These are phyloP conservation scores for Limnothrissa miodon DNA, from an alignment of 2,113 vertebrate species.

Conservation along the genomic window DNA sequence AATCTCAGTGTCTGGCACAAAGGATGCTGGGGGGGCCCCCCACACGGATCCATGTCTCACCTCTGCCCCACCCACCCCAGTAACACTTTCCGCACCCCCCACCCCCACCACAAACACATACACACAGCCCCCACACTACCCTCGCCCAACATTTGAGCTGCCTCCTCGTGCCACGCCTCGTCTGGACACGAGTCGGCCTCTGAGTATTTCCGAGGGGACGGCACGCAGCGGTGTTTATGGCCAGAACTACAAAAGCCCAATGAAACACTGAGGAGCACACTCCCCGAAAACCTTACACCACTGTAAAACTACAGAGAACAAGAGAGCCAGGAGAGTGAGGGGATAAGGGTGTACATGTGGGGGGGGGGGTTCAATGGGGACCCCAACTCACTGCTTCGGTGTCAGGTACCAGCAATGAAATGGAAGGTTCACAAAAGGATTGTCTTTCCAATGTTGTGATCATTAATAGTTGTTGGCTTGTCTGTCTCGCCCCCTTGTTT, in stretches of 20 bases:
- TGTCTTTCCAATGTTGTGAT: conserved; percentile 48
- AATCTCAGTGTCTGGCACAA: conserved; percentile 63
- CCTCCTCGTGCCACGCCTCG: neutral
- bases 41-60: neutral
- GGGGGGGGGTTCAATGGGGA: neutral
- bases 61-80: neutral
- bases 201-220: conserved; percentile 11
- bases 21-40: conserved; percentile 35
- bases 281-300: conserved; percentile 22
- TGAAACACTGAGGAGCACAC: conserved; percentile 35
- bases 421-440: conserved; percentile 28
- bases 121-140: neutral
- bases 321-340: conserved; percentile 31
- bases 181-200: neutral
- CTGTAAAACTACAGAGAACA: conserved; percentile 40
- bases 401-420: conserved; percentile 56
- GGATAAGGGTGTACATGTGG: neutral
- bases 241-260: conserved; percentile 37
- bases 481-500: conserved; percentile 58
- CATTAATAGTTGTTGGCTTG: conserved; percentile 63
- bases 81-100: neutral
- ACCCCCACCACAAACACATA: neutral
- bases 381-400: conserved; percentile 11
- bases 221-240: conserved; percentile 43
- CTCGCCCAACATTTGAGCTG: conserved; percentile 20